Conservation (phyloP, 2,113 vertebrate genomes). For the Formicarius rufipectus region DNA sequence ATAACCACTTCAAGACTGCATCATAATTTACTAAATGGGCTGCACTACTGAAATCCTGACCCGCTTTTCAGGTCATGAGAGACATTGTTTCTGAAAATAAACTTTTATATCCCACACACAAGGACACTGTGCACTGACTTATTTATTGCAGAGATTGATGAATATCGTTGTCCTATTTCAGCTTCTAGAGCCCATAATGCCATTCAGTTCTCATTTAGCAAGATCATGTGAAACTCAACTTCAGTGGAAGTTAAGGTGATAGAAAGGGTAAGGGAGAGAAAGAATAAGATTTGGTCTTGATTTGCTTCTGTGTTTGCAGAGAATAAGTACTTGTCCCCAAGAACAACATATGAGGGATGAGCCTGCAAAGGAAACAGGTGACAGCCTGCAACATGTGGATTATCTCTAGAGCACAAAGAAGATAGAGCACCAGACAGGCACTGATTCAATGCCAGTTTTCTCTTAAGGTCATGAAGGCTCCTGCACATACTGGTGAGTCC, state of each 20-base stretch:
- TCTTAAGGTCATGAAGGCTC: background rate
- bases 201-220: background rate
- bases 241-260: background rate
- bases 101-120: background rate
- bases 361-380: background rate
- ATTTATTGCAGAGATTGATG: background rate
- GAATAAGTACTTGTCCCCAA: background rate
- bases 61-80: background rate
- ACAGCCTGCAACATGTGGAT: background rate
- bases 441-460: background rate
- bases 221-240: background rate
- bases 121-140: background rate
- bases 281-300: background rate
- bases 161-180: background rate
- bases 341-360: background rate
- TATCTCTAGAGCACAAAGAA: background rate
- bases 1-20: rapidly evolving
- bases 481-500: background rate
- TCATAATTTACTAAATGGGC: background rate
- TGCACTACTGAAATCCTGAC: background rate
- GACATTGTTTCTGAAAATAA: background rate
- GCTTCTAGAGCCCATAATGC: background rate
- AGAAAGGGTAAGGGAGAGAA: background rate
- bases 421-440: rapidly evolving
- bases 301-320: background rate